Percentiles rank a stretch among this genome's conserved stretches.
Conservation (phyloP, 2,113 vertebrate species). For the Cacatua alba region DNA sequence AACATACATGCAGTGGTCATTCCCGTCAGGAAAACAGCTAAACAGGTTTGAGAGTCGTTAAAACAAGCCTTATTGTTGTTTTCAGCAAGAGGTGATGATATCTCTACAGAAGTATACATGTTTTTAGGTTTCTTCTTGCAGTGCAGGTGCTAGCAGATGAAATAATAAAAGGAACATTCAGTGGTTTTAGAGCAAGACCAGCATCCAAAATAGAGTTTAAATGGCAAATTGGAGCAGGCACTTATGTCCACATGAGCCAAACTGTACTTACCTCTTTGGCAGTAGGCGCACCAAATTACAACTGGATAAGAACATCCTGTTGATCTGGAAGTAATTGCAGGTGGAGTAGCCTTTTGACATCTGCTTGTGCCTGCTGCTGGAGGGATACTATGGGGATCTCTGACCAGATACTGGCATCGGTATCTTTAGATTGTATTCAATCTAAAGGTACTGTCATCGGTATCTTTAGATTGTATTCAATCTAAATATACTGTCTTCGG, state of each 20-base stretch:
- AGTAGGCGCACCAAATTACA: background rate
- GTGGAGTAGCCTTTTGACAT: background rate
- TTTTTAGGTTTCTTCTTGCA: background rate
- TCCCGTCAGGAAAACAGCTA: background rate
- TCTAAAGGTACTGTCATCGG: background rate
- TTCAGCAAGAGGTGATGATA: background rate
- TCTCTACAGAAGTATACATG: background rate
- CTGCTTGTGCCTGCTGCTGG: background rate
- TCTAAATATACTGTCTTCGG: background rate
- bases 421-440: background rate
- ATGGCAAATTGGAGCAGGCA: background rate
- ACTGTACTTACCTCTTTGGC: background rate
- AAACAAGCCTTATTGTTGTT: background rate
- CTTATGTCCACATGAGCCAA: background rate
- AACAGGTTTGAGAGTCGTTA: background rate
- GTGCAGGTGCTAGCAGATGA: background rate
- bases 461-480: background rate
- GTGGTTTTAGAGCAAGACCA: background rate
- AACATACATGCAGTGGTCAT: fast-evolving
- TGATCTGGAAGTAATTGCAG: background rate
- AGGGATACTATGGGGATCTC: background rate
- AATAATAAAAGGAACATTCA: background rate
- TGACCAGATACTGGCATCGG: background rate
- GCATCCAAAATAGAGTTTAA: background rate
- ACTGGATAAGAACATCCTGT: background rate